Percentiles rank a stretch among this genome's conserved stretches.
These are phyloP conservation scores for Hypercompe scribonia DNA, from an alignment of 2,888 invertebrate species.

Conservation along the genomic window DNA sequence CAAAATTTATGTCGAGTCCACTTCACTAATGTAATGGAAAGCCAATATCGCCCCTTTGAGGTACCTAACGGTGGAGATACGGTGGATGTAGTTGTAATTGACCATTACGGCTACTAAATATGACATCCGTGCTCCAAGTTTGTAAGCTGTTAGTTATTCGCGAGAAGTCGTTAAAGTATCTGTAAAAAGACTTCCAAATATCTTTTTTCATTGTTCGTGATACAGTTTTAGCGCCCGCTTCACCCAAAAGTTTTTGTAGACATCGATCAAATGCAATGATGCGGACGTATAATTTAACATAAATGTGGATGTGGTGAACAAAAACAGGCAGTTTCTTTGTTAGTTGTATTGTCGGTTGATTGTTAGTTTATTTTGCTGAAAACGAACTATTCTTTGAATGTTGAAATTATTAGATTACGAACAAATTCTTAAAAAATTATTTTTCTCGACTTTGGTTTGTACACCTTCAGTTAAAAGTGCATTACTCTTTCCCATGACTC, in stretches of 20 bases:
- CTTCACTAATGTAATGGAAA: conserved; percentile 53
- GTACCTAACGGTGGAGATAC: conserved; percentile 48
- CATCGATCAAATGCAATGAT: conserved; percentile 56
- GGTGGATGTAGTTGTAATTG: conserved; percentile 33
- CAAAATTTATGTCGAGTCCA: conserved; percentile 59
- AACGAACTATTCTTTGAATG: neutral
- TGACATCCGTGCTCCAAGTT: neutral
- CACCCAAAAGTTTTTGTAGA: conserved; percentile 50
- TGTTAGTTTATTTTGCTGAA: neutral
- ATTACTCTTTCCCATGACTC: no score
- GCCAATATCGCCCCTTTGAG: conserved; percentile 52
- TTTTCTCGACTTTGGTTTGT: no score
- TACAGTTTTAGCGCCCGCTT: conserved; percentile 59
- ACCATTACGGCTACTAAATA: conserved; percentile 26
- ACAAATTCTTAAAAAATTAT: no score
- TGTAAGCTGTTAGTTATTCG: neutral
- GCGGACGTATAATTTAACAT: conserved; percentile 44
- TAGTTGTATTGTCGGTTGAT: neutral
- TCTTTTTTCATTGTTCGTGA: conserved; percentile 41
- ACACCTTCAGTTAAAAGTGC: no score
- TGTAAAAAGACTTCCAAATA: conserved; percentile 6
- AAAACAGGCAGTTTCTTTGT: neutral
- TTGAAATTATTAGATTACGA: neutral
- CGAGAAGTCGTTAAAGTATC: conserved; percentile 21
- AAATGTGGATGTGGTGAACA: conserved; percentile 25